Conservation (phyloP, 2,113 vertebrate genomes). For the Arenaria interpres region DNA sequence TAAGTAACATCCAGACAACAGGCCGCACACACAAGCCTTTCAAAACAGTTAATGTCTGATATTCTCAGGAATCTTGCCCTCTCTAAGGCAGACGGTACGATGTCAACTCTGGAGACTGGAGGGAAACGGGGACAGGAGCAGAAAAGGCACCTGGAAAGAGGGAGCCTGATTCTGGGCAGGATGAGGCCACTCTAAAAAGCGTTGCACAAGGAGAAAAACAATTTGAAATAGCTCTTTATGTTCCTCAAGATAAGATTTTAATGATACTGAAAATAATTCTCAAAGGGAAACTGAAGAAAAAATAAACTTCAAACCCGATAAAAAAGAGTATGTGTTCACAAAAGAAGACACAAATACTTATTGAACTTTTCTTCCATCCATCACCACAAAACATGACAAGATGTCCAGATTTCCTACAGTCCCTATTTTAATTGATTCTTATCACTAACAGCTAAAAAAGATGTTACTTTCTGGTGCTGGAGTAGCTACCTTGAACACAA, state of each 20-base stretch:
- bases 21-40: not conserved
- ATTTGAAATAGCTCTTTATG: not conserved
- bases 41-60: not conserved
- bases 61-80: not conserved
- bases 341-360: not conserved
- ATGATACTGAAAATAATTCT: not conserved
- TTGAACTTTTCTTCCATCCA: not conserved
- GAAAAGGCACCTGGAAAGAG: not conserved
- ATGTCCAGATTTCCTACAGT: not conserved
- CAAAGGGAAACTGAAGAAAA: not conserved
- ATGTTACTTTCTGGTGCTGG: not conserved
- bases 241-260: not conserved
- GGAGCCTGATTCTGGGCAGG: not conserved
- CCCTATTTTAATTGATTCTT: rapidly evolving
- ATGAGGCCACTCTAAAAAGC: not conserved
- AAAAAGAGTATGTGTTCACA: not conserved
- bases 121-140: not conserved
- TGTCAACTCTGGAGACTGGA: not conserved
- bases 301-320: not conserved
- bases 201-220: not conserved
- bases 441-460: not conserved
- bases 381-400: not conserved
- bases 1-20: not conserved
- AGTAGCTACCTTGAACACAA: not conserved
- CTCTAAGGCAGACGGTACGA: not conserved